phyloP scores from a whole-genome alignment of 30 jellyfish, hydroid and myxozoan genomes.

The Aurelia coerulea region DNA sequence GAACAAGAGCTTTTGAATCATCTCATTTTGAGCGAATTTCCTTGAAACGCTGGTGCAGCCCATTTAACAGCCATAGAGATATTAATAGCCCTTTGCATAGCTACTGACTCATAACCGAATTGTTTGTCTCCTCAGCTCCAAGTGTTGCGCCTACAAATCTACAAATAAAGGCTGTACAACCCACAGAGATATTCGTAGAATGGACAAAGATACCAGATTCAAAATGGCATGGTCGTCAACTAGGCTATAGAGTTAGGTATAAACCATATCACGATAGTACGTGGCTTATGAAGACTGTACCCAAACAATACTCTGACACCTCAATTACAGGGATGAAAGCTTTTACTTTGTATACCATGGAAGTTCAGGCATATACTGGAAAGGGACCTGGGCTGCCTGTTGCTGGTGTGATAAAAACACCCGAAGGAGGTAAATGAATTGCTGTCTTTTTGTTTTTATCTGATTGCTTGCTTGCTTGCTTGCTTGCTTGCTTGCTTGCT shows the following conservation, averaged over 20 bases:
- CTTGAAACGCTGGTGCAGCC: no score
- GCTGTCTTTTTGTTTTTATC: background rate
- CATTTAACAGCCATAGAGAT: no score
- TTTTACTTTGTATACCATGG: slow-evolving; percentile 68
- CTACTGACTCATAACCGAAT: no score
- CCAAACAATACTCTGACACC: slow-evolving; percentile 17
- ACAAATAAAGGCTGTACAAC: background rate
- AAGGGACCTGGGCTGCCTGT: slow-evolving; percentile 75
- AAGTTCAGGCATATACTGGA: slow-evolving; percentile 64
- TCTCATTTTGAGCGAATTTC: no score
- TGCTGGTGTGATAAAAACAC: slow-evolving; percentile 44
- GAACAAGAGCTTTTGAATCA: no score
- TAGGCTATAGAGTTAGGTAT: slow-evolving; percentile 59
- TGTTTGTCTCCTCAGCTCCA: slow-evolving; percentile 44
- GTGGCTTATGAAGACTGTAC: background rate
- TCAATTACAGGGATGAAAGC: slow-evolving; percentile 23
- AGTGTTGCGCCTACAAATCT: slow-evolving; percentile 38
- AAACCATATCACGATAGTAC: background rate
- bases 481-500: no score
- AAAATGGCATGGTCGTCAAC: slow-evolving; percentile 39
- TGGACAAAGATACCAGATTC: slow-evolving; percentile 56
- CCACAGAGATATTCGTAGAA: slow-evolving; percentile 47
- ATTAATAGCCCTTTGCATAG: no score
- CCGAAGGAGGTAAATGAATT: slow-evolving; percentile 69
- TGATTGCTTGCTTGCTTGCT: no score